Percentiles rank a stretch among this genome's conserved stretches.
These are phyloP conservation scores for Mormyrops attenuatus DNA, from an alignment of 2,797 vertebrate genomes.

Conservation along the genomic window DNA sequence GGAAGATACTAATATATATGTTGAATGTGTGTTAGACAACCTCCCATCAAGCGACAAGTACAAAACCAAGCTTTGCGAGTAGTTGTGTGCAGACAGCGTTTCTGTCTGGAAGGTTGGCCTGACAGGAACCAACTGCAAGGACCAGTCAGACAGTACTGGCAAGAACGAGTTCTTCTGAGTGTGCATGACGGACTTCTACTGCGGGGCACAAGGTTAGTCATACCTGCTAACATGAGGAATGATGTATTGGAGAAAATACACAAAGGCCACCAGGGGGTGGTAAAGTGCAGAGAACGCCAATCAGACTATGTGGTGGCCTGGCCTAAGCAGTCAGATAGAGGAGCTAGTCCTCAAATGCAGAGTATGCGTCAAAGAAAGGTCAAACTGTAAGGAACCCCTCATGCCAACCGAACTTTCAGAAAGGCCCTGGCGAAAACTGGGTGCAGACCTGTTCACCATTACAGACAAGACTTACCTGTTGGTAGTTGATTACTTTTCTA, in stretches of 20 bases:
- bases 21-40: not conserved
- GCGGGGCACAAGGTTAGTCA: not conserved
- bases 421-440: not conserved
- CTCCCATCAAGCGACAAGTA: conserved; percentile 18
- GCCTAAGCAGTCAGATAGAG: conserved; percentile 16
- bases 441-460: not conserved
- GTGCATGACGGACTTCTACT: not conserved
- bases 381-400: conserved; percentile 12
- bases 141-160: not conserved
- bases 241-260: conserved; percentile 17
- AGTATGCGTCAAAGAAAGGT: not conserved
- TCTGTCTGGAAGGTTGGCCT: conserved; percentile 21
- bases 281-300: conserved; percentile 15
- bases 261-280: conserved; percentile 13
- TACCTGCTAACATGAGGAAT: not conserved
- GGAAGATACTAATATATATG: conserved; percentile 14
- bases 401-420: not conserved
- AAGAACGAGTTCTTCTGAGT: not conserved
- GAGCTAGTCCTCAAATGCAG: not conserved
- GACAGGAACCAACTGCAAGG: not conserved
- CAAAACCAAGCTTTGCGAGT: not conserved
- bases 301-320: conserved; percentile 25
- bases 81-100: conserved; percentile 21
- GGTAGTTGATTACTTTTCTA: not conserved
- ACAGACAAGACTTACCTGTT: not conserved